Percentiles rank a stretch among this genome's conserved stretches.
Conservation (phyloP, 2,113 vertebrate species). For the Monopterus albus region DNA sequence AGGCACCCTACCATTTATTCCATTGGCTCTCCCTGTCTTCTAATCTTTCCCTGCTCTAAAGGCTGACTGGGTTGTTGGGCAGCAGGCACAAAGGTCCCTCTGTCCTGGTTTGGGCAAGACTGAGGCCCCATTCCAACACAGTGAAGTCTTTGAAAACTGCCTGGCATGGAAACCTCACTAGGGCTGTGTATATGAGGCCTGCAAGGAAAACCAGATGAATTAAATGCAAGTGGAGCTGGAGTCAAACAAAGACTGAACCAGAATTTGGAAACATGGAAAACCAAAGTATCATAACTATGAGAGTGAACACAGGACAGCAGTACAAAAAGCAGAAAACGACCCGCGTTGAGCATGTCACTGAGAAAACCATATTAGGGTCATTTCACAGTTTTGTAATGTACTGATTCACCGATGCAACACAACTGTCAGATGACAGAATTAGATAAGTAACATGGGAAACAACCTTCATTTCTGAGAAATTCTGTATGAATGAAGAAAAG, state of each 20-base stretch:
- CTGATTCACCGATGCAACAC: slow-evolving; percentile 21
- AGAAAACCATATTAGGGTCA: neutral
- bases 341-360: too few relatives aligned
- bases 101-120: slow-evolving; percentile 71
- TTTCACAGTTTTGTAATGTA: slow-evolving; percentile 9
- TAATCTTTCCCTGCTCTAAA: slow-evolving; percentile 61
- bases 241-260: slow-evolving; percentile 18
- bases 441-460: slow-evolving; percentile 8
- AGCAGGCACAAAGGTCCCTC: slow-evolving; percentile 78
- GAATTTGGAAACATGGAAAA: slow-evolving; percentile 29
- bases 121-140: slow-evolving; percentile 73
- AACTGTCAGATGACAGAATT: slow-evolving; percentile 33
- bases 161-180: slow-evolving; percentile 61
- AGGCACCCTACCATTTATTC: slow-evolving; percentile 71
- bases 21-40: slow-evolving; percentile 59
- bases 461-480: slow-evolving; percentile 1
- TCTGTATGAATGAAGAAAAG: neutral
- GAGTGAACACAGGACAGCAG: neutral
- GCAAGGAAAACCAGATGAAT: slow-evolving; percentile 72
- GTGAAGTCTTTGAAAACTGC: slow-evolving; percentile 79
- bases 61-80: slow-evolving; percentile 63
- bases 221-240: slow-evolving; percentile 41
- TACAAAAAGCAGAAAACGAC: neutral
- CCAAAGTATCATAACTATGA: neutral
- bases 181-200: slow-evolving; percentile 49